Evolutionary conservation across 2,113 vertebrate species (phyloP).

Genomic region (Gasterosteus nipponicus): DNA sequence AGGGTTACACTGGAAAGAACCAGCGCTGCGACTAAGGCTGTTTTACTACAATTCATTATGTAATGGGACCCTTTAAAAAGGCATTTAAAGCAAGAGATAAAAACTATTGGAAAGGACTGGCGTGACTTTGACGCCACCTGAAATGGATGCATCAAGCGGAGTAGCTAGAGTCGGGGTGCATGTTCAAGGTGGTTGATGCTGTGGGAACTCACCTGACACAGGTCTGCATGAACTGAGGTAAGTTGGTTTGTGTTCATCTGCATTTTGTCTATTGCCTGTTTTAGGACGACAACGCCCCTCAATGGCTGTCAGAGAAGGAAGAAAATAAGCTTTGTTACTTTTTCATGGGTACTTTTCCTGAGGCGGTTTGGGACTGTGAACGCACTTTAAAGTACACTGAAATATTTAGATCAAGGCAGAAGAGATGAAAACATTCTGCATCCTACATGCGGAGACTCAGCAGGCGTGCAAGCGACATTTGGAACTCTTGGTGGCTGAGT

Average conservation of each 20-base stretch:
- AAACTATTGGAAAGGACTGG: background rate
- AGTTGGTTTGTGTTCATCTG: constrained; percentile 99
- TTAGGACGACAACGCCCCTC: constrained; percentile 94
- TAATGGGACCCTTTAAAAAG: background rate
- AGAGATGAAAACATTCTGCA: constrained; percentile 10
- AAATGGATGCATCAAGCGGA: background rate
- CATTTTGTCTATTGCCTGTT: constrained; percentile 99
- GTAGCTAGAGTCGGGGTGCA: background rate
- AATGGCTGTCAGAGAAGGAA: constrained; percentile 85
- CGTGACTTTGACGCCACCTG: background rate
- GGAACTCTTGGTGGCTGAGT: background rate
- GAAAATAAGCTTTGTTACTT: background rate
- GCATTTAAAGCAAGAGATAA: background rate
- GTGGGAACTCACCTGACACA: constrained; percentile 92
- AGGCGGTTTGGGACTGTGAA: background rate
- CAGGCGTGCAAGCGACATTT: background rate
- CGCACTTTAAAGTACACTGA: constrained; percentile 38
- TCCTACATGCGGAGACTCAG: background rate
- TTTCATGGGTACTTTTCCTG: constrained; percentile 7
- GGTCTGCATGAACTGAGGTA: constrained; percentile 98
- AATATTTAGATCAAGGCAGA: constrained; percentile 48
- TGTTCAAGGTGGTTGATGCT: background rate
- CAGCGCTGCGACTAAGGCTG: background rate
- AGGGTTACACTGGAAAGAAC: background rate
- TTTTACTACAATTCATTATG: constrained; percentile 35